Base-by-base conservation (phyloP, 2,888 invertebrate species). In the Acanthococcus lagerstroemiae region DNA sequence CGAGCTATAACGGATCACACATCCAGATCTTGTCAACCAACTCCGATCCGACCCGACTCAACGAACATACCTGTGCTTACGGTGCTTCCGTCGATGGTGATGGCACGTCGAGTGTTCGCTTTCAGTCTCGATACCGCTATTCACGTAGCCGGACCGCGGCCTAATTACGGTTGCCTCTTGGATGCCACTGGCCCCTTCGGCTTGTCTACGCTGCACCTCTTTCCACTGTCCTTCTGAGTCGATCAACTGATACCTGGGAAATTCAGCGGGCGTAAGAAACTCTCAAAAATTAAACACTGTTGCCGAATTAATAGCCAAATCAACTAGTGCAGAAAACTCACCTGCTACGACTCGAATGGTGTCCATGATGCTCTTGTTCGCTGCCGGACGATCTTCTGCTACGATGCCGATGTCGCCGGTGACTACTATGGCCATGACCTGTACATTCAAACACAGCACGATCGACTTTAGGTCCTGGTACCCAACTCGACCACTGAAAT, bases 151-250 rank as follows among this genome's bases (percentile, higher is more conserved):
- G 15, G 77, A 71, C 74, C 77, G 66, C n/a, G 70, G 70, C 56
- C 80, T 67, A 21, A 82, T 78, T 22, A 87, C 87, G 69, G 80
- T 85, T 2, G 88, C 88, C 72, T 88, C 86, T 77, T 88, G 82
- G 66, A 83, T 81, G 69, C 80, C 80, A 67, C 77, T 75, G 63
- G 78, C 79, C 19, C 73, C 80, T 70, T 80, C 81, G 48, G 85
- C 84, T 74, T 85, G 84, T 72, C 87, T 84, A 72, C 85, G 83
- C 75, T 91, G 85, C 52, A 90, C 88, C 78, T 92, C 90, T 71
- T 86, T 85, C 92, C 92, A 93, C 76, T 92, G 92, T 61, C 86
- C 84, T 72, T 88, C 89, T 6, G 91, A 91, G 75, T 92, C 91
- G 55, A 93, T 86, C 72, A 92, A 80, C 76, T 90, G 90, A 70